Evolutionary conservation across 2,888 invertebrate genomes (phyloP).

Genomic region (Calephelis perditalis): DNA sequence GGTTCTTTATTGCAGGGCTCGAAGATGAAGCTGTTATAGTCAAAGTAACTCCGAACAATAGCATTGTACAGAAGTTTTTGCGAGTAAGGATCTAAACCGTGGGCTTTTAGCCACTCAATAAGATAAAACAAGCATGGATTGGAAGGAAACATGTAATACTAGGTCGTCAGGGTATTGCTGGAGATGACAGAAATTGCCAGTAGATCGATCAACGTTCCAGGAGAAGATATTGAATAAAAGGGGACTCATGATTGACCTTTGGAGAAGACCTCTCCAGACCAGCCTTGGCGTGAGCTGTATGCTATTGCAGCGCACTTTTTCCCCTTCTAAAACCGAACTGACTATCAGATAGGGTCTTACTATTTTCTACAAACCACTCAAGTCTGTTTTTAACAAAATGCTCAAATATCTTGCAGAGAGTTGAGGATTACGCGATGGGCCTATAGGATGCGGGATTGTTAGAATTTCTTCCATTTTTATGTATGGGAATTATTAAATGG

Average conservation of each 20-base stretch:
- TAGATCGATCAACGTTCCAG: not conserved
- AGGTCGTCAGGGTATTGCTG: conserved; percentile 2
- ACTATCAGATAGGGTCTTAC: not conserved
- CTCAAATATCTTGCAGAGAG: not conserved
- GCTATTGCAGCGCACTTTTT: not conserved
- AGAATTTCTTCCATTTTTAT: not conserved
- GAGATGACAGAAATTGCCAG: not conserved
- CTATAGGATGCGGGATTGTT: not conserved
- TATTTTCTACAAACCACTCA: no score
- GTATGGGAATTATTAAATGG: not conserved
- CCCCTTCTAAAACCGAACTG: not conserved
- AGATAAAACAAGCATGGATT: not conserved
- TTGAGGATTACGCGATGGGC: not conserved
- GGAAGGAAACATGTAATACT: not conserved
- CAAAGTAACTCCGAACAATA: no score
- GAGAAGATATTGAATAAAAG: conserved; percentile 5
- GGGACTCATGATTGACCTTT: conserved; percentile 12
- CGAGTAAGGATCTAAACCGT: not conserved
- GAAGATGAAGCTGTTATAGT: no score
- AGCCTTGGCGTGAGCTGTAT: not conserved
- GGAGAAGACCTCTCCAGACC: conserved; percentile 2
- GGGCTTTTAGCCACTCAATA: not conserved
- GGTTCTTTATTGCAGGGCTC: no score
- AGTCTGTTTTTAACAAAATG: no score
- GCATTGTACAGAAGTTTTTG: no score